Evolutionary conservation across 2,888 invertebrate species (phyloP).

Genomic region (Phengaris alcon): DNA sequence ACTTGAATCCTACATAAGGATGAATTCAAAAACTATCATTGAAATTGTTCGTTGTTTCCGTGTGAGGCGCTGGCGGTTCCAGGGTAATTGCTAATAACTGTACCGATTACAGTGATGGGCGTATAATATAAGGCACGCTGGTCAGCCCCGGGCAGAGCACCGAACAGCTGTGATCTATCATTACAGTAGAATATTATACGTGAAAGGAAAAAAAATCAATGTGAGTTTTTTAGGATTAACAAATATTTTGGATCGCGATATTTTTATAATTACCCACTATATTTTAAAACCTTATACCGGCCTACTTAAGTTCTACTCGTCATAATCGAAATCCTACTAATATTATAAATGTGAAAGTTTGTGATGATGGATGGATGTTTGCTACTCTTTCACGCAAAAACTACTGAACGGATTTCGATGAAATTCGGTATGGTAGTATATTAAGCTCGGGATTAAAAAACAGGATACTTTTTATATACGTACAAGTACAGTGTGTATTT

Average conservation of each 20-base stretch:
- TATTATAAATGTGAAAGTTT: too few species aligned
- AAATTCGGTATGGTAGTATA: too few species aligned
- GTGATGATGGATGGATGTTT: too few species aligned
- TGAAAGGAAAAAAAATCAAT: not conserved
- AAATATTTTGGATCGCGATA: not conserved
- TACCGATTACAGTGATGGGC: conserved; percentile 10
- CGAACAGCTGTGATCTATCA: conserved; percentile 7
- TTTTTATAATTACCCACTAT: not conserved
- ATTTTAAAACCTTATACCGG: too few species aligned
- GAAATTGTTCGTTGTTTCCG: not conserved
- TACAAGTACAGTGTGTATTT: too few species aligned
- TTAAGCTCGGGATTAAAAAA: too few species aligned
- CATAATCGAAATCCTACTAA: too few species aligned
- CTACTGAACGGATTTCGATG: too few species aligned
- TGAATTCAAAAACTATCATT: not conserved
- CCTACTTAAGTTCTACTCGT: too few species aligned
- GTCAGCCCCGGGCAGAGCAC: not conserved
- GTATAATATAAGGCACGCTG: conserved; percentile 10
- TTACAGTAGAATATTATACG: not conserved
- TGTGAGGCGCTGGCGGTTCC: not conserved
- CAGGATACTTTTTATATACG: too few species aligned
- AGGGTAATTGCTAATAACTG: conserved; percentile 16
- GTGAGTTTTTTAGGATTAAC: not conserved
- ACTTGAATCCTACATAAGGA: not conserved
- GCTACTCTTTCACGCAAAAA: too few species aligned